Base-by-base conservation (phyloP, 2,113 vertebrate genomes). In the Anolis carolinensis region DNA sequence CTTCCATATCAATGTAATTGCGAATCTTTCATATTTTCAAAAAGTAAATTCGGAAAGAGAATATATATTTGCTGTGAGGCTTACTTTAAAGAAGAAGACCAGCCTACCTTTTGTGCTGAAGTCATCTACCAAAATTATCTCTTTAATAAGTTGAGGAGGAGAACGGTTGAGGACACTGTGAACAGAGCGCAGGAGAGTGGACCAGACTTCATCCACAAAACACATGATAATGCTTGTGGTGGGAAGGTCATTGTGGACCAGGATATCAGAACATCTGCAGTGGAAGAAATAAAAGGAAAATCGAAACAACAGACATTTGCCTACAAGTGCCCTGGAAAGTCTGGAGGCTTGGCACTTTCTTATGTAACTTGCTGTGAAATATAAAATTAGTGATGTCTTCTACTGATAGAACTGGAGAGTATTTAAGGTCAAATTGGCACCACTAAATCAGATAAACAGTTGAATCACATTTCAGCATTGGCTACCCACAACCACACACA, bases 161-260 rank as follows among this genome's bases (percentile, higher is more conserved):
- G 98, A 99, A 2, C 98, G 96, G 93, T 98, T 96, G 73, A 99
- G 97, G 52, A 99, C 97, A 16, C 99, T 99, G 90, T 99, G 98
- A 62, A 99, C 97, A 0, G 99, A 99, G 90, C 99, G 97, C 5
- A 99, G 95, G 0, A 99, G 97, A 0, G 98, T 96, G n/a, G 98
- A 99, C 99, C 99, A 99, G 71, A 99, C 98, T 82, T 99, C 99
- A 11, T 99, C 98, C 92, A 99, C 98, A 1, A 99, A 99, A 90
- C 99, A 99, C 96, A 99, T 98, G 93, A 99, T 98, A 93, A 99
- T 92, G 5, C 95, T 98, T 91, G 98, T 99, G 87, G 93, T 96
- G 0, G 98, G 99, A 34, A 99, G 95, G 86, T 97, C 93, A 0
- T 98, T 65, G 2, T 98, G 98, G 65, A 99, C 97, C 36, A 93